These are phyloP conservation scores for Sula dactylatra DNA, from an alignment of 2,113 vertebrate species.

Conservation along the genomic window DNA sequence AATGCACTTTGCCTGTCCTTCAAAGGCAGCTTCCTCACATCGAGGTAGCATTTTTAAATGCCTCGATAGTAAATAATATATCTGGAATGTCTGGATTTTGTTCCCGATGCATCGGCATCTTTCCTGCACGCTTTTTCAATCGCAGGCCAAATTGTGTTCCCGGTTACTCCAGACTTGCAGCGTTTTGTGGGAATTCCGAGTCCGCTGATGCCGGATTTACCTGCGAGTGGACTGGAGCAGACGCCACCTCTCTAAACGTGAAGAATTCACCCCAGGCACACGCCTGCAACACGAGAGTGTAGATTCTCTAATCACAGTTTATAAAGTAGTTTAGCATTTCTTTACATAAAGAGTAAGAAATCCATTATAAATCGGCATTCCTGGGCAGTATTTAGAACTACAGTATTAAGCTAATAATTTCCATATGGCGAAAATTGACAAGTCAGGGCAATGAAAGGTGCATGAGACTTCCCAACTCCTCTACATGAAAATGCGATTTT, in stretches of 20 bases:
- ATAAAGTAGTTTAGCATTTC: background rate
- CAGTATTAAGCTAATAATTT: constrained; percentile 59
- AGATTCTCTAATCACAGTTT: background rate
- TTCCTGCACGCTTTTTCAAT: background rate
- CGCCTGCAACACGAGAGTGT: background rate
- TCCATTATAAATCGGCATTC: constrained; percentile 22
- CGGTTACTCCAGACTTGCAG: background rate
- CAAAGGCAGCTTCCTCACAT: background rate
- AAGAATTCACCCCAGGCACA: background rate
- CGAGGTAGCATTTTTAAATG: background rate
- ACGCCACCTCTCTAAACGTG: background rate
- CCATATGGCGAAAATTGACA: constrained; percentile 68
- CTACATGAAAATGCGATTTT: constrained; percentile 1
- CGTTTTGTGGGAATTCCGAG: background rate
- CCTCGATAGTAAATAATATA: background rate
- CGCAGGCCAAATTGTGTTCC: background rate
- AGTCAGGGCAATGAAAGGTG: constrained; percentile 31
- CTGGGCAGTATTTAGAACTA: constrained; percentile 38
- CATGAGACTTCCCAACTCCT: background rate
- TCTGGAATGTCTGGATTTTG: constrained; percentile 12
- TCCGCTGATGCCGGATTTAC: background rate
- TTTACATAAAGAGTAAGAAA: constrained; percentile 23
- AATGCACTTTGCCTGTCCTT: background rate
- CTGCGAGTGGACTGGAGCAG: background rate
- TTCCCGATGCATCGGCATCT: constrained; percentile 5